These are phyloP conservation scores for Murina feae DNA, from an alignment of 2,113 vertebrate genomes.

Conservation along the genomic window DNA sequence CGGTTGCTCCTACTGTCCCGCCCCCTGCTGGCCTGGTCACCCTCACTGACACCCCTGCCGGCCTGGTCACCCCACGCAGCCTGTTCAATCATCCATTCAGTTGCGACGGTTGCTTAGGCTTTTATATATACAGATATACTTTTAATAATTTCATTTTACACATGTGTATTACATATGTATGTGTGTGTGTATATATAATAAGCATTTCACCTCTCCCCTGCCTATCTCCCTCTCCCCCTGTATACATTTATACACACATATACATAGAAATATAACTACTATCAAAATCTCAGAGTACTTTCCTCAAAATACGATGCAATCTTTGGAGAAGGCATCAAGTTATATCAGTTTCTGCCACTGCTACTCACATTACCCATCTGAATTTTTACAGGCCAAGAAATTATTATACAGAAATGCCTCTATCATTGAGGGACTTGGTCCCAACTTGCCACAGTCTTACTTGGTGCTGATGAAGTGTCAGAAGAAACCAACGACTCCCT, in stretches of 20 bases:
- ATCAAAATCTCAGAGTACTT: neutral
- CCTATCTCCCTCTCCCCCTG: neutral
- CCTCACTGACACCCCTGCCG: no score
- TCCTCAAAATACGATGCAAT: neutral
- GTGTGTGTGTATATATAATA: neutral
- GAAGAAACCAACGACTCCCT: neutral
- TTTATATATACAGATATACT: no score
- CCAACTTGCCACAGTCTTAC: neutral
- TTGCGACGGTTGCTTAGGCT: no score
- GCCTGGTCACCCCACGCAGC: no score
- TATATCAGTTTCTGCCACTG: neutral
- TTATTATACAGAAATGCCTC: neutral
- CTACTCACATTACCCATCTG: neutral
- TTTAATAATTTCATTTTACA: neutral
- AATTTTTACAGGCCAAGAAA: neutral
- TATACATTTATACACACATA: neutral
- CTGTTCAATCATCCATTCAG: no score
- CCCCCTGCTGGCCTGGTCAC: no score
- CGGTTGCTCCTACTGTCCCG: no score
- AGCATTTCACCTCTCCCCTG: neutral
- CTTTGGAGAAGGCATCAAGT: constrained; percentile 8
- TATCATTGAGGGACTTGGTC: neutral
- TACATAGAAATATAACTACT: neutral
- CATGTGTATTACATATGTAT: neutral
- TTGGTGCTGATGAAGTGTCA: neutral